Evolutionary conservation across 2,113 vertebrate genomes (phyloP).

Genomic region (Sylvilagus bachmani): DNA sequence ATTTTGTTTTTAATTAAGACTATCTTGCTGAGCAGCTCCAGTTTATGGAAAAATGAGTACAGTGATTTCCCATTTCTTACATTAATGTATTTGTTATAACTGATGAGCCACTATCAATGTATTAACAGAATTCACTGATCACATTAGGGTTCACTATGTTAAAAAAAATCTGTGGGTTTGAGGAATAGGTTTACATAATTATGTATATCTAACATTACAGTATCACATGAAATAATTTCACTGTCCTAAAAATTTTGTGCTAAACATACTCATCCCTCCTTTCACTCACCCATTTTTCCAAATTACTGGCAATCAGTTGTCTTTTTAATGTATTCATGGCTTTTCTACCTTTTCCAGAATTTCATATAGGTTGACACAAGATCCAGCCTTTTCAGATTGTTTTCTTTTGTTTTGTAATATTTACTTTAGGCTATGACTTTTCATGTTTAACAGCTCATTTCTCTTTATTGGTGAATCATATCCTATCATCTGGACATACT

Average conservation of each 20-base stretch:
- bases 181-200: not conserved
- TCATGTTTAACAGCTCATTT: not conserved
- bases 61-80: not conserved
- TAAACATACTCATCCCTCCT: not conserved
- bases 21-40: conserved; percentile 7
- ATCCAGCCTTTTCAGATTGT: not conserved
- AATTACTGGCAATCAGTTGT: not conserved
- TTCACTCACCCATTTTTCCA: not conserved
- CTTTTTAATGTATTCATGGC: not conserved
- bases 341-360: not conserved
- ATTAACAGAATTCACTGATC: not conserved
- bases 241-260: not conserved
- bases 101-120: not conserved
- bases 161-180: not conserved
- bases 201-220: not conserved
- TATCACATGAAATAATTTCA: not conserved
- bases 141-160: not conserved
- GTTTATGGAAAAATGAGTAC: conserved; percentile 27
- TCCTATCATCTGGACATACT: not conserved
- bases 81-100: not conserved
- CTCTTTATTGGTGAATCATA: not conserved
- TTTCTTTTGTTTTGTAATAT: not conserved
- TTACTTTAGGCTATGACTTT: not conserved
- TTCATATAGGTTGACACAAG: not conserved
- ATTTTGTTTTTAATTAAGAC: not conserved